Conservation (phyloP, 2,113 vertebrate species). For the Echinops telfairi region DNA sequence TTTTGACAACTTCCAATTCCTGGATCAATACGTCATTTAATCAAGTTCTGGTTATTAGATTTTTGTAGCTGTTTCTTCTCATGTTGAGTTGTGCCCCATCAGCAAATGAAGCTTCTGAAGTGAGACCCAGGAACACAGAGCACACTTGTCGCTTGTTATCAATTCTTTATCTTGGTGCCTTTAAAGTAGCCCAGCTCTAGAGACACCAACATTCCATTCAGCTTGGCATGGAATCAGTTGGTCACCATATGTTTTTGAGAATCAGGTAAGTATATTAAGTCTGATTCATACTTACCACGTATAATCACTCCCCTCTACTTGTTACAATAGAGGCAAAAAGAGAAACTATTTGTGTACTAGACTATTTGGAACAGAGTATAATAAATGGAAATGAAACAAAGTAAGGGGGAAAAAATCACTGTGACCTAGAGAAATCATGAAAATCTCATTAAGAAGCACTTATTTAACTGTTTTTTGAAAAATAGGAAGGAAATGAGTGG, state of each 20-base stretch:
- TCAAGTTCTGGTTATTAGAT: too few species aligned
- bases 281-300: background rate
- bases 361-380: background rate
- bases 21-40: too few species aligned
- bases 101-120: too few species aligned
- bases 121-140: background rate
- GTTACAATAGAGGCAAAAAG: background rate
- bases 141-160: background rate
- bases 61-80: too few species aligned
- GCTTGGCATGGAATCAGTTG: background rate
- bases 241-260: background rate
- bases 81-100: too few species aligned
- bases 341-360: background rate
- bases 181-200: background rate
- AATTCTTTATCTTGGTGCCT: background rate
- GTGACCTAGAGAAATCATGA: background rate
- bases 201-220: background rate
- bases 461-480: conserved; percentile 13
- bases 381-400: background rate
- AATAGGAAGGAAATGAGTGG: background rate
- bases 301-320: background rate
- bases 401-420: background rate
- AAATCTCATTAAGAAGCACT: background rate
- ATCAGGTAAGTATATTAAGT: background rate
- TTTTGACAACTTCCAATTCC: too few species aligned